Percentiles rank a stretch among this genome's conserved stretches.
Conservation (phyloP, 2,888 invertebrate species). For the Gandaritis pyraliata region DNA sequence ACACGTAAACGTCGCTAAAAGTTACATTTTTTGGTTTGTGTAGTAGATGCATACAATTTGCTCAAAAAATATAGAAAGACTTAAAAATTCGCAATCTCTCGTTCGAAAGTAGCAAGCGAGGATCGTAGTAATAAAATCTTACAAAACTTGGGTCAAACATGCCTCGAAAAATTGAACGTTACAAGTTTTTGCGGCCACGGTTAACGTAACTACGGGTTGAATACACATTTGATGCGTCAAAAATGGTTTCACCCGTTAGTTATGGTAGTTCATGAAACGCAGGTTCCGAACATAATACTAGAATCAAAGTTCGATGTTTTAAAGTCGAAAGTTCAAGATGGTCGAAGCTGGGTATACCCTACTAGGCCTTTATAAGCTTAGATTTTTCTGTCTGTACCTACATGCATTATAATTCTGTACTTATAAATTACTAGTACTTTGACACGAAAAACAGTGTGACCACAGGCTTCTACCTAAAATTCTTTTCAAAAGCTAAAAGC, state of each 20-base stretch:
- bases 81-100: constrained; percentile 39
- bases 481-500: no score
- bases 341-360: no score
- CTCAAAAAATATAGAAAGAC: constrained; percentile 65
- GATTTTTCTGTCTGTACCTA: constrained; percentile 20
- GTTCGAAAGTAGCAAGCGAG: constrained; percentile 32
- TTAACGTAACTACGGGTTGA: constrained; percentile 43
- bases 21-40: constrained; percentile 70
- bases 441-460: constrained; percentile 17
- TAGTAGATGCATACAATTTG: constrained; percentile 68
- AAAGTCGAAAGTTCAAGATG: constrained; percentile 16
- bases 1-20: constrained; percentile 56
- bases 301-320: constrained; percentile 43
- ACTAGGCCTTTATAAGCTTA: constrained; percentile 2
- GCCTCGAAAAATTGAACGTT: constrained; percentile 48
- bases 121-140: constrained; percentile 55
- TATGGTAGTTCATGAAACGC: neutral
- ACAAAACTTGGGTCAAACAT: constrained; percentile 56
- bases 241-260: constrained; percentile 10
- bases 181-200: constrained; percentile 36
- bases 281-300: constrained; percentile 36
- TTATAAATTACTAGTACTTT: constrained; percentile 29
- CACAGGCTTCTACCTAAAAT: constrained; percentile 2
- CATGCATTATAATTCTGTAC: constrained; percentile 30
- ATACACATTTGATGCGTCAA: neutral